phyloP scores from a whole-genome alignment of 2,113 vertebrate genomes.

The Paramisgurnus dabryanus region DNA sequence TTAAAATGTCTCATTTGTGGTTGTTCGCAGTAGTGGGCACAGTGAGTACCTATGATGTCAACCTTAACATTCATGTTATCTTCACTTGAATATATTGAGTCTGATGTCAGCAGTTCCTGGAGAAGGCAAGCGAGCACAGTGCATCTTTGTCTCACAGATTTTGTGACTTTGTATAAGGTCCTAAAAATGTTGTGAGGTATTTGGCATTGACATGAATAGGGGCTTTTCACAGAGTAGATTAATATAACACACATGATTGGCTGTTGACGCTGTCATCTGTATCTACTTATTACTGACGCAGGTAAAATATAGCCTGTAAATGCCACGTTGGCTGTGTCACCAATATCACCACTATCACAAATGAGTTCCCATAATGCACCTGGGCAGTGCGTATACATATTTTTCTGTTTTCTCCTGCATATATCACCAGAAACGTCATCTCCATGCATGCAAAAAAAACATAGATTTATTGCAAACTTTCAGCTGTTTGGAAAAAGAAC shows the following conservation, averaged over 20 bases:
- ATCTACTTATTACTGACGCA: not conserved
- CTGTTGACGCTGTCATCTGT: not conserved
- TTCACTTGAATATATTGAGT: not conserved
- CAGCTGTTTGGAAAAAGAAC: slow-evolving; percentile 21
- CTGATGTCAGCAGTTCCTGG: not conserved
- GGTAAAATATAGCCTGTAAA: not conserved
- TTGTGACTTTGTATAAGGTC: not conserved
- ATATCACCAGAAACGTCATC: not conserved
- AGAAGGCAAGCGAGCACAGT: not conserved
- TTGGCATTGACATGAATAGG: slow-evolving; percentile 22
- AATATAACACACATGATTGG: slow-evolving; percentile 17
- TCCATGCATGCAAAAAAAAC: slow-evolving; percentile 23
- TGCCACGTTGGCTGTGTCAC: slow-evolving; percentile 18
- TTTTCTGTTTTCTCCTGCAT: not conserved
- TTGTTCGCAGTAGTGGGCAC: too few relatives aligned
- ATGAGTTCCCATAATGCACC: not conserved
- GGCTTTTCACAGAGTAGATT: not conserved
- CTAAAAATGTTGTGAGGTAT: not conserved
- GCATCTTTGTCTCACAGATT: not conserved
- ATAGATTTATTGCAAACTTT: slow-evolving; percentile 35
- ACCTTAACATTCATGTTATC: not conserved
- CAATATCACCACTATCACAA: not conserved
- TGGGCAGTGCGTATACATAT: not conserved
- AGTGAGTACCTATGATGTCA: not conserved
- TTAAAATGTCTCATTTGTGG: too few relatives aligned